These are phyloP conservation scores for Drosophila sordidapex DNA, from an alignment of 2,888 invertebrate genomes.

Conservation along the genomic window DNA sequence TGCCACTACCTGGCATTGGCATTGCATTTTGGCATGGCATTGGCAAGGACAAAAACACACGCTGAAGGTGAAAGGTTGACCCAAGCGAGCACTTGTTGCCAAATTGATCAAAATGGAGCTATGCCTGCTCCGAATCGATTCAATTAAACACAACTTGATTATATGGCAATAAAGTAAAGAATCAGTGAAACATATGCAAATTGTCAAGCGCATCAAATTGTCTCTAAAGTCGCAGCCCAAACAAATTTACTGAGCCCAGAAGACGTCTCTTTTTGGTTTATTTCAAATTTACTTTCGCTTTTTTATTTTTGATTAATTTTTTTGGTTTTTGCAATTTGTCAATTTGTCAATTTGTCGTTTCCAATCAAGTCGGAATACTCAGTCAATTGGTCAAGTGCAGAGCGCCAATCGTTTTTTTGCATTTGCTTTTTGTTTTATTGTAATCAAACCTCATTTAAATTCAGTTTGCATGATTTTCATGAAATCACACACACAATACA, in stretches of 20 bases:
- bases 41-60: constrained; percentile 63
- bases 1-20: constrained; percentile 50
- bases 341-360: constrained; percentile 52
- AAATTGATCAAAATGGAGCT: constrained; percentile 10
- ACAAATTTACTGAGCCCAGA: constrained; percentile 12
- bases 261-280: constrained; percentile 10
- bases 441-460: constrained; percentile 79
- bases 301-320: constrained; percentile 5
- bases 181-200: constrained; percentile 63
- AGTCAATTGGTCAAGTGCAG: constrained; percentile 79
- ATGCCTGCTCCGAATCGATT: constrained; percentile 5
- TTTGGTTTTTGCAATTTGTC: constrained; percentile 39
- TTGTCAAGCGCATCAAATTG: constrained; percentile 11
- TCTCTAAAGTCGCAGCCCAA: not conserved
- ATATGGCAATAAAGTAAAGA: constrained; percentile 58
- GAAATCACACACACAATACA: constrained; percentile 48
- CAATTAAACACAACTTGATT: constrained; percentile 58
- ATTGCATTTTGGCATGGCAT: constrained; percentile 49
- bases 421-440: constrained; percentile 53
- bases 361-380: constrained; percentile 62
- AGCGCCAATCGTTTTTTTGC: constrained; percentile 53
- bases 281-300: constrained; percentile 11
- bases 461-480: constrained; percentile 76
- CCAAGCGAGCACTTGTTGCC: constrained; percentile 56
- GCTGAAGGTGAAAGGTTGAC: constrained; percentile 60